These are phyloP conservation scores for Aulostomus chinensis DNA, from an alignment of 2,797 vertebrate genomes.

Conservation along the genomic window DNA sequence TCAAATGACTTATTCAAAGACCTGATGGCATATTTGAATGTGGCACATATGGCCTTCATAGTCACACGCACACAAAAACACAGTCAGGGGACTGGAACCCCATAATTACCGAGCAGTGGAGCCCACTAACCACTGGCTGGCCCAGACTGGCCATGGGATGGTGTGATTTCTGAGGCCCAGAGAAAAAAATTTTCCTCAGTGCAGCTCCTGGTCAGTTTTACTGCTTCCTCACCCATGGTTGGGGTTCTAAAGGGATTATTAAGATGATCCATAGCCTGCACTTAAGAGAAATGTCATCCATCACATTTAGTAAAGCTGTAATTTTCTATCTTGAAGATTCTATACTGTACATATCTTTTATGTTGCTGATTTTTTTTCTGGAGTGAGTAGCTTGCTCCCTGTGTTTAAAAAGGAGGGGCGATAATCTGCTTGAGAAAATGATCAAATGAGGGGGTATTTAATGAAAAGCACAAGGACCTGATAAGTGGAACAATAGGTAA, in stretches of 20 bases:
- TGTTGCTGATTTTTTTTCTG: neutral
- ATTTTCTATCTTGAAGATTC: neutral
- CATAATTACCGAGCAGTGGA: conserved; percentile 64
- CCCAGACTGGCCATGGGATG: conserved; percentile 46
- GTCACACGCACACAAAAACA: neutral
- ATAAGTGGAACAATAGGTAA: no score
- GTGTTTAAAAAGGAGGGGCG: no score
- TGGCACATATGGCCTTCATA: conserved; percentile 34
- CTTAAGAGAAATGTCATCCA: conserved; percentile 23
- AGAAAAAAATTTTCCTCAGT: conserved; percentile 31
- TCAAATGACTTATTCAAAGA: no score
- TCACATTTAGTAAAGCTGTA: neutral
- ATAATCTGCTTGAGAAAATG: no score
- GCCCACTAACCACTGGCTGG: conserved; percentile 56
- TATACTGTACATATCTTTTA: neutral
- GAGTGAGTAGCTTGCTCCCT: neutral
- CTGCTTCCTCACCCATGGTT: conserved; percentile 16
- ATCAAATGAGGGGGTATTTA: no score
- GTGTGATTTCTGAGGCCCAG: conserved; percentile 30
- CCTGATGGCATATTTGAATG: conserved; percentile 25
- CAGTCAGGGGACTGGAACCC: conserved; percentile 38
- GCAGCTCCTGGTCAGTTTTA: conserved; percentile 41
- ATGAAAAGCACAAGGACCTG: no score
- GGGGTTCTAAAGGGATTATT: conserved; percentile 41
- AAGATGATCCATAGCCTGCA: conserved; percentile 33